A percentile compares a stretch with the other conserved stretches of the same genome.
Conservation (phyloP, 2,113 vertebrate species). For the Gambusia holbrooki region DNA sequence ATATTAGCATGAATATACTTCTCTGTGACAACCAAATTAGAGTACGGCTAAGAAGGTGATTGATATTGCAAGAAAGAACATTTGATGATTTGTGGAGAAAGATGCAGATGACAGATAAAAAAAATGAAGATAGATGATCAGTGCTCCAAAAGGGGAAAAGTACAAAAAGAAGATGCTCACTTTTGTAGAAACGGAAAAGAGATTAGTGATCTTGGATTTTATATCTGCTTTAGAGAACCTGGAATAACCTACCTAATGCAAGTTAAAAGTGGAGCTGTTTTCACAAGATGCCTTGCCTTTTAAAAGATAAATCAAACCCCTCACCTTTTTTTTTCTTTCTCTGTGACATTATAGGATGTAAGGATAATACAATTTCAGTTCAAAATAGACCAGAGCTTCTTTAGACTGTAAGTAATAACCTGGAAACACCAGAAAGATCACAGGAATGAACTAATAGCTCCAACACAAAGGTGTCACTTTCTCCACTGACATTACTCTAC, state of each 20-base stretch:
- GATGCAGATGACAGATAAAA: neutral
- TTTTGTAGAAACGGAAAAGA: neutral
- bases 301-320: neutral
- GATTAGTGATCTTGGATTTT: neutral
- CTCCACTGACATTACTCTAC: too few species aligned
- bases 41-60: neutral
- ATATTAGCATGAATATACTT: neutral
- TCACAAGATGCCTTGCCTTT: neutral
- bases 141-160: neutral
- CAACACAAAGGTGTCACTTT: too few species aligned
- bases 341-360: neutral
- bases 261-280: neutral
- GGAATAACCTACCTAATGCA: slow-evolving; percentile 9
- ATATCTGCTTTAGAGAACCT: slow-evolving; percentile 1
- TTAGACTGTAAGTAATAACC: neutral
- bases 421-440: neutral
- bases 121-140: neutral
- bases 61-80: neutral
- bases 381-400: too few species aligned
- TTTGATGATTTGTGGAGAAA: neutral
- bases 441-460: too few species aligned
- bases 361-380: neutral
- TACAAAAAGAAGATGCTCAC: neutral
- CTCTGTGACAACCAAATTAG: neutral
- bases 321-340: neutral